Percentiles rank a stretch among this genome's conserved stretches.
Evolutionary conservation across 2,113 vertebrate species (phyloP).

Genomic region (Pachypanchax playfairii): DNA sequence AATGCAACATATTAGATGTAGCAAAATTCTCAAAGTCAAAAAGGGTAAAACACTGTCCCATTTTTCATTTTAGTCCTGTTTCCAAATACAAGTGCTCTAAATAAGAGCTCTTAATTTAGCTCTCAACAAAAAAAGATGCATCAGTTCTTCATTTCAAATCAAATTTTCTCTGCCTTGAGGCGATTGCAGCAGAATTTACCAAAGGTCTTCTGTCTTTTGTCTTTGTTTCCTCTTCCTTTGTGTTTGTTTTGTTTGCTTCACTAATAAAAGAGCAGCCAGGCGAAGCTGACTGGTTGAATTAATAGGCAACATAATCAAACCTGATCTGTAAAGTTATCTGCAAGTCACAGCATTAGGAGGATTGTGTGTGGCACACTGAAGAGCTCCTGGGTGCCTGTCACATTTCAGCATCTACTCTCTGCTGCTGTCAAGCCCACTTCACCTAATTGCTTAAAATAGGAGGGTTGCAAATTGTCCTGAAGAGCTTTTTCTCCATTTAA

Average conservation of each 20-base stretch:
- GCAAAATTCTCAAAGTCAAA: too few species aligned
- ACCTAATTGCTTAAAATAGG: constrained; percentile 62
- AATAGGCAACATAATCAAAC: constrained; percentile 63
- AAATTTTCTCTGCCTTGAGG: constrained; percentile 47
- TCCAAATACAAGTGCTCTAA: constrained; percentile 19
- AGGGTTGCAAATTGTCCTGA: constrained; percentile 53
- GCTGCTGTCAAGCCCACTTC: constrained; percentile 50
- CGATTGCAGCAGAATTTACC: constrained; percentile 51
- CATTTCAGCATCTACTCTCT: constrained; percentile 45
- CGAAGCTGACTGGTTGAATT: constrained; percentile 66
- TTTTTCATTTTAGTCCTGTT: background rate
- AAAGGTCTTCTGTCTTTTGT: constrained; percentile 41
- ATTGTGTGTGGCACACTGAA: constrained; percentile 35
- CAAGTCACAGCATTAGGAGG: constrained; percentile 48
- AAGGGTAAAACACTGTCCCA: too few species aligned
- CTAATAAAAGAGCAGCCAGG: constrained; percentile 66
- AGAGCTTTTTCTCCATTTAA: constrained; percentile 36
- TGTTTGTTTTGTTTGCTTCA: constrained; percentile 49
- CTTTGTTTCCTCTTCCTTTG: constrained; percentile 15
- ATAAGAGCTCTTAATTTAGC: constrained; percentile 41
- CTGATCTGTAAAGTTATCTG: constrained; percentile 64
- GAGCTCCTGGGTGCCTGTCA: constrained; percentile 51
- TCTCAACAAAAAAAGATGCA: constrained; percentile 54
- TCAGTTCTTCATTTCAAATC: constrained; percentile 55
- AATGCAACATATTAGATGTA: too few species aligned